Base-by-base conservation (phyloP, 2,888 invertebrate species). In the Ormyrus rosae region DNA sequence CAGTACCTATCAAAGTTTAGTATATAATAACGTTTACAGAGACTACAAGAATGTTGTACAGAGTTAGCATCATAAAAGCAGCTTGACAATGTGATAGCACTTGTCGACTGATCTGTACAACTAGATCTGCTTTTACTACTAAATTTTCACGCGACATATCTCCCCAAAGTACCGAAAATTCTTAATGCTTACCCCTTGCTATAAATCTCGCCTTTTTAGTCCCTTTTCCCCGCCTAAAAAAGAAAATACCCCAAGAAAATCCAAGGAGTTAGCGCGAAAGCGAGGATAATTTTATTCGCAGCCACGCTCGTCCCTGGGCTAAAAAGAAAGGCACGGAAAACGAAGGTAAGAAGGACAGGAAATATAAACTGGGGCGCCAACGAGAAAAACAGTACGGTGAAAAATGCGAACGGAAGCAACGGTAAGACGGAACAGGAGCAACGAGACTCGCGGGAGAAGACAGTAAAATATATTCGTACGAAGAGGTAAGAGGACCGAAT, bases 1-100 rank as follows among this genome's bases (percentile, higher is more conserved):
- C 19, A 81, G 72, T 46, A 74, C 79, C 6, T 73, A 78, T n/a
- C 76, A 81, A 67, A 11, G 75, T 4, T 69, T 84, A 5, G 2
- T 65, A 13, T 60, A 83, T 58, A 64, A 19, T 53, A 53, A 53
- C 7, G 53, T 53, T 9, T 56, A 56, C 11, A 56, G 56, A 56
- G 56, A 56, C 53, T 9, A n/a, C 10, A 11, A 56, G 2, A n/a
- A 56, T 56, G n/a, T n/a, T n/a, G 53, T n/a, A 0, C 5, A 1
- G 56, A 56, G 56, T 11, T 10, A 1, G 7, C 6, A 11, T 0
- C 11, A 56, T 6, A 56, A 56, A 56, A 56, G n/a, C 56, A 56
- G 56, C 1, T 9, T 11, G 56, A n/a, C n/a, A 56, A 56, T 56
- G 9, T 56, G 1, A 56, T 56, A 56, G n/a, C 11, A 6, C n/a